Conservation (phyloP, 2,113 vertebrate genomes). For the Callaeas wilsoni region DNA sequence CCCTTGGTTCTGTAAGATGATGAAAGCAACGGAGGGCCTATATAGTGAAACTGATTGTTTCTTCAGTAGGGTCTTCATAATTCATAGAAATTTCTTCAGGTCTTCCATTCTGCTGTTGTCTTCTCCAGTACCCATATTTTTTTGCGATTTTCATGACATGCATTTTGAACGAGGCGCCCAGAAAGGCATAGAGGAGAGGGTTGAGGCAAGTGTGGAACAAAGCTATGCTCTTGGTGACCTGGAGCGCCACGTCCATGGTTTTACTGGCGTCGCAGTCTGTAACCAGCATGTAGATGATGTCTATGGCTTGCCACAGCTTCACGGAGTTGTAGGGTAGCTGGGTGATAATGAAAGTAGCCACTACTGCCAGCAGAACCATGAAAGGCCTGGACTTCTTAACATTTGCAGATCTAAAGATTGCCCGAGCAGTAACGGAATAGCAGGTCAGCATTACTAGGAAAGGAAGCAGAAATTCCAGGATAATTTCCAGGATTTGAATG, state of each 20-base stretch:
- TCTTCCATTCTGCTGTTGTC: conserved; percentile 38
- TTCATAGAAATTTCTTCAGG: conserved; percentile 73
- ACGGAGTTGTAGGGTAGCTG: conserved; percentile 89
- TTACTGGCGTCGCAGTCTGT: conserved; percentile 82
- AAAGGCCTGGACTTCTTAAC: conserved; percentile 77
- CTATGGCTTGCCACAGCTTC: conserved; percentile 83
- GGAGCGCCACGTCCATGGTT: conserved; percentile 77
- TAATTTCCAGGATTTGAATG: conserved; percentile 82
- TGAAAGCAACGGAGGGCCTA: conserved; percentile 17
- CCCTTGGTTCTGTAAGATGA: background rate
- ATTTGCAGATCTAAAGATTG: conserved; percentile 70
- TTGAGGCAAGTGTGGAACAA: conserved; percentile 90
- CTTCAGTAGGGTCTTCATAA: conserved; percentile 58
- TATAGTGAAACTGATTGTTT: conserved; percentile 77
- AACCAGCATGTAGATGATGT: conserved; percentile 81
- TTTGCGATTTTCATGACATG: conserved; percentile 80
- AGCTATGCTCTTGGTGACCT: conserved; percentile 85
- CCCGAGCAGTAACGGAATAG: conserved; percentile 74
- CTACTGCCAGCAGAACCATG: conserved; percentile 80
- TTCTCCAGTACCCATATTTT: conserved; percentile 65
- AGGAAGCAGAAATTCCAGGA: conserved; percentile 86
- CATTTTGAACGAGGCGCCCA: conserved; percentile 85
- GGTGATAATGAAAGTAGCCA: conserved; percentile 82
- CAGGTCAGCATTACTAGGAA: conserved; percentile 85
- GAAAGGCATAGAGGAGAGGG: conserved; percentile 84